A percentile compares a stretch with the other conserved stretches of the same genome.
Evolutionary conservation across 2,888 invertebrate genomes (phyloP).

Genomic region (Orthosia cruda): DNA sequence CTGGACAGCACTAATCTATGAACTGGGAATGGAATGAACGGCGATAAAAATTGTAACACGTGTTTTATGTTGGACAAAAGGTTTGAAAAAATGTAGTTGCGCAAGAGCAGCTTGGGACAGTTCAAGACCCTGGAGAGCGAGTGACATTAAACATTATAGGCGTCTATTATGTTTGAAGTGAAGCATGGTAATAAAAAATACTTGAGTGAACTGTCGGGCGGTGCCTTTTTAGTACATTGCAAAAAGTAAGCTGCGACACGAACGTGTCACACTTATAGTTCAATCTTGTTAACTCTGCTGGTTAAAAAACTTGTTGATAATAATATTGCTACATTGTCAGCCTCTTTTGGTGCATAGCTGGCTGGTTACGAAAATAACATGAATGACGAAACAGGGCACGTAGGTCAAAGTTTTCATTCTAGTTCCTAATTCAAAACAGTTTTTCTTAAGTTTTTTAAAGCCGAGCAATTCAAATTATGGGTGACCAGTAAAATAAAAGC

Average conservation of each 20-base stretch:
- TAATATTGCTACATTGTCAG: constrained; percentile 44
- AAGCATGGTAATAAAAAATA: constrained; percentile 39
- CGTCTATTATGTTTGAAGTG: constrained; percentile 48
- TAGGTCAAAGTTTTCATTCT: constrained; percentile 31
- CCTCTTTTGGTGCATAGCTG: constrained; percentile 22
- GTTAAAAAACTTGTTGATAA: constrained; percentile 12
- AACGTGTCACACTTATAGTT: constrained; percentile 38
- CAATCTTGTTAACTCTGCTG: constrained; percentile 17
- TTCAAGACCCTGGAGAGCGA: constrained; percentile 27
- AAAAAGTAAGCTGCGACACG: constrained; percentile 39
- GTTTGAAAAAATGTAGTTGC: constrained; percentile 56
- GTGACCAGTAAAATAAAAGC: constrained; percentile 22
- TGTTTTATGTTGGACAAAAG: constrained; percentile 60
- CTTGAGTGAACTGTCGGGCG: constrained; percentile 18
- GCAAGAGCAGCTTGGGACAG: constrained; percentile 38
- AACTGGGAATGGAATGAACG: constrained; percentile 43
- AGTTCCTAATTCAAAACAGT: constrained; percentile 23
- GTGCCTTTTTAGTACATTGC: constrained; percentile 43
- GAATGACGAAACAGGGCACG: constrained; percentile 15
- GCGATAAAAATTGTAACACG: constrained; percentile 65
- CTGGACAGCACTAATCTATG: constrained; percentile 55
- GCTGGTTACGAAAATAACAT: constrained; percentile 21
- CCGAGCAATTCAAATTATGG: constrained; percentile 14
- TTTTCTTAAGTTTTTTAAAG: constrained; percentile 12
- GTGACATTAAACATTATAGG: constrained; percentile 39